Evolutionary conservation across 2,888 invertebrate species (phyloP), one percentile per base, ranked within the genome.

Genomic region (Tenodera sinensis): DNA sequence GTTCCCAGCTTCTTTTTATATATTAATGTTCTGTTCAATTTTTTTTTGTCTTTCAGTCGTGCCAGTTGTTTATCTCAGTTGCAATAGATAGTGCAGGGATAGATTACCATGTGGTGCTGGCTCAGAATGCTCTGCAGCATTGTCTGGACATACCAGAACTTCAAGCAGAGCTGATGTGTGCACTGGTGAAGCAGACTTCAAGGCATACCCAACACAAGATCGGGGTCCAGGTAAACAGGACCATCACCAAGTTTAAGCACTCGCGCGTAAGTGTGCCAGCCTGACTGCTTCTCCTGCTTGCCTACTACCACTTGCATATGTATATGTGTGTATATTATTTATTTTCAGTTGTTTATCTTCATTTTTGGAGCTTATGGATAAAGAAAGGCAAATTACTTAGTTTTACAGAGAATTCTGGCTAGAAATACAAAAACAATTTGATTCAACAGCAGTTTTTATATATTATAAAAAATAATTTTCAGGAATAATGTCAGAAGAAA

Each of bases 51-150:
- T 92, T 93, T 87, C 94, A 98, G 98, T 98, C 98, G 93, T 97
- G 98, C 91, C 98, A 99, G 93, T 95, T 99, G 91, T 99, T 99
- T 94, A 98, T 98, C 96, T 98, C 98, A 4, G 98, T 99, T 91
- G 97, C 98, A 84, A 97, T 99, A 91, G 98, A 99, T 94, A 92
- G 93, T n/a, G 97, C 98, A 89, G 98, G 98, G 92, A 97, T 99
- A 92, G 99, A 99, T 94, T 98, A 99, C 94, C 99, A 99, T 94
- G 98, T 99, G 92, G 98, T 98, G 90, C 95, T 99, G 90, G 99
- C 99, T 27, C 99, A 99, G 95, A 98, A 98, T 93, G 98, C 99
- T 71, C 95, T 99, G 89, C 97, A 98, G 92, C 97, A 98, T 93
- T 98, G 98, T 93, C 95, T 99, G 90, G 97, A 98, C 92, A 96